Conservation (phyloP, 2,113 vertebrate species). For the Sebastes schlegelii region DNA sequence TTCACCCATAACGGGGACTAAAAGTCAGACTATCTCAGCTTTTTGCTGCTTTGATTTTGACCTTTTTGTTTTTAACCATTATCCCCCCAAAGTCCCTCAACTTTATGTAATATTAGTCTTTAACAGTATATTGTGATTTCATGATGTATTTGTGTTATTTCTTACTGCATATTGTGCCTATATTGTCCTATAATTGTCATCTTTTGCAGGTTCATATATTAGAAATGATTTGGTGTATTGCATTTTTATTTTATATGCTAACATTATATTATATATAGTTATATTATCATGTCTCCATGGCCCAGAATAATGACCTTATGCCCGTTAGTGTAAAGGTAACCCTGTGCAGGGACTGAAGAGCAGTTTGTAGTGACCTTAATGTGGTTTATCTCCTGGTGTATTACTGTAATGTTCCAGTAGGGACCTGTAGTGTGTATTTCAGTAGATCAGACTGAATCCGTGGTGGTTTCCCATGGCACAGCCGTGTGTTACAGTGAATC, state of each 20-base stretch:
- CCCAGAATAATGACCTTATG: background rate
- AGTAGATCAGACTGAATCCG: constrained; percentile 36
- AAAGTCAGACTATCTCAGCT: background rate
- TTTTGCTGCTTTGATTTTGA: background rate
- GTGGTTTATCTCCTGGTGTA: constrained; percentile 5
- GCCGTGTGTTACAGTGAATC: constrained; percentile 47
- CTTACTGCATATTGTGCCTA: background rate
- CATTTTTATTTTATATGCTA: background rate
- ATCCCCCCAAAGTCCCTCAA: background rate
- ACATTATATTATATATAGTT: background rate
- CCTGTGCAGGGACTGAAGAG: background rate
- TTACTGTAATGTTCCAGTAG: constrained; percentile 3
- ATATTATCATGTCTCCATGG: background rate
- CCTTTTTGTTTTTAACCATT: background rate
- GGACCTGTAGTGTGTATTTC: constrained; percentile 13
- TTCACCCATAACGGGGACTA: background rate
- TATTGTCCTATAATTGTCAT: background rate
- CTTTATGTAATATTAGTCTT: background rate
- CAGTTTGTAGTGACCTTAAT: background rate
- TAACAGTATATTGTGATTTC: background rate
- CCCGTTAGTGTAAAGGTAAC: background rate
- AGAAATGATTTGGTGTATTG: too few species aligned
- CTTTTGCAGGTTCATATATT: too few species aligned
- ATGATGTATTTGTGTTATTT: background rate
- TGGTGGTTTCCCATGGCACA: constrained; percentile 43